A percentile compares a stretch with the other conserved stretches of the same genome.
phyloP scores from a whole-genome alignment of 2,888 invertebrate species.

The Lepetodrilus schrolli region DNA sequence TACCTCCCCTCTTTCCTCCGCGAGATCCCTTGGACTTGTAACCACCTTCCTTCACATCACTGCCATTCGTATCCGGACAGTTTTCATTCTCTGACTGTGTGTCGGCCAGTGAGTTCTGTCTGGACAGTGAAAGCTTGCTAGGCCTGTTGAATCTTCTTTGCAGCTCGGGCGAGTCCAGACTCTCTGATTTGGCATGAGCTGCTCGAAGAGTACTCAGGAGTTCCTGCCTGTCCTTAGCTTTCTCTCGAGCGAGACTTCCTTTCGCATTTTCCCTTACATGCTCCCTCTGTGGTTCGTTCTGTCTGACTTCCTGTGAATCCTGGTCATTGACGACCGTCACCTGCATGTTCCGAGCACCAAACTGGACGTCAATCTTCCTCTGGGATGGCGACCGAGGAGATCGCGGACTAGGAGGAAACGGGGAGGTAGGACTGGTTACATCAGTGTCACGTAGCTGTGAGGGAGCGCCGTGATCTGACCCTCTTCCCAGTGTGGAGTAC shows the following conservation, averaged over 20 bases:
- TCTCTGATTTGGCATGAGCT: neutral
- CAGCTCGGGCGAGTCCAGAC: neutral
- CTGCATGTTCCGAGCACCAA: slow-evolving; percentile 51
- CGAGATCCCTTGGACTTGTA: slow-evolving; percentile 32
- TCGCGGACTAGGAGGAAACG: neutral
- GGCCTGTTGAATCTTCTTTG: slow-evolving; percentile 1
- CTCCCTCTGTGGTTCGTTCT: neutral
- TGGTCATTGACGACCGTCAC: slow-evolving; percentile 57
- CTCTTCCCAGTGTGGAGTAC: slow-evolving; percentile 5
- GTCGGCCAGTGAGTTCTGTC: slow-evolving; percentile 18
- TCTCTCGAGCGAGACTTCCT: neutral
- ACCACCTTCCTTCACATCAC: slow-evolving; percentile 30
- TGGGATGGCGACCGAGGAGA: slow-evolving; percentile 27
- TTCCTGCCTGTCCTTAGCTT: slow-evolving; percentile 4
- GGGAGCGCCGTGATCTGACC: slow-evolving; percentile 30
- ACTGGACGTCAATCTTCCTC: slow-evolving; percentile 46
- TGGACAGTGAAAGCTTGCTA: slow-evolving; percentile 16
- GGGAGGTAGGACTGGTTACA: slow-evolving; percentile 16
- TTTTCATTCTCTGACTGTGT: slow-evolving; percentile 32
- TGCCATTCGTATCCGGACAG: slow-evolving; percentile 37
- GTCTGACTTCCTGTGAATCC: slow-evolving; percentile 29
- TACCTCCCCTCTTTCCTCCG: slow-evolving; percentile 37
- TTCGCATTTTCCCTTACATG: neutral
- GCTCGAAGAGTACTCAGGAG: neutral
- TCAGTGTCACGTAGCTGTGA: slow-evolving; percentile 34